Conservation (phyloP, 2,888 invertebrate genomes). For the Anarsia innoxiella region DNA sequence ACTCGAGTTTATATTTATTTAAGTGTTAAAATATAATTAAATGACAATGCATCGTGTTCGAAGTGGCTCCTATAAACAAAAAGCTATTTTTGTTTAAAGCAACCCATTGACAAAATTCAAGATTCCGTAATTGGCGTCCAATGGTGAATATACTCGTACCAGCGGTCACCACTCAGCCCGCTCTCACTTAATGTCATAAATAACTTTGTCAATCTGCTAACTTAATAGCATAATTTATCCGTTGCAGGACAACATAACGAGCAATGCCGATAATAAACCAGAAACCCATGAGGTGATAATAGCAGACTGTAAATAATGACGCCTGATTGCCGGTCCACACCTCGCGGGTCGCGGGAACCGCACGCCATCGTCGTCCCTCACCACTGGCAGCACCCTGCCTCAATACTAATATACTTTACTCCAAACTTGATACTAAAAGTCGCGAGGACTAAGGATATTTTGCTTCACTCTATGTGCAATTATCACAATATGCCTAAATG, state of each 20-base stretch:
- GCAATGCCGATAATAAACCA: conserved; percentile 72
- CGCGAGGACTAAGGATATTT: too few species aligned
- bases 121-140: too few species aligned
- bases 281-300: conserved; percentile 74
- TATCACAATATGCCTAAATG: too few species aligned
- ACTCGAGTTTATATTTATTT: neutral
- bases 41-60: too few species aligned
- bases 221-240: conserved; percentile 75
- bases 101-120: too few species aligned
- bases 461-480: too few species aligned
- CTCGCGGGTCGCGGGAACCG: conserved; percentile 43
- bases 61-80: too few species aligned
- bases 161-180: conserved; percentile 55
- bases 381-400: conserved; percentile 9
- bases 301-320: conserved; percentile 73
- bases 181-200: conserved; percentile 69
- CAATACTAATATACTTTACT: conserved; percentile 1
- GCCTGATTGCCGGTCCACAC: conserved; percentile 67
- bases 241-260: conserved; percentile 72
- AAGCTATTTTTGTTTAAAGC: too few species aligned
- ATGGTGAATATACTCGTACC: too few species aligned
- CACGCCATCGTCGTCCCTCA: too few species aligned
- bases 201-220: conserved; percentile 75
- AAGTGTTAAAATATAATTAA: too few species aligned
- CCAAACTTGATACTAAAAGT: too few species aligned